Conservation (phyloP, 2,797 vertebrate species). For the Botia kubotai region DNA sequence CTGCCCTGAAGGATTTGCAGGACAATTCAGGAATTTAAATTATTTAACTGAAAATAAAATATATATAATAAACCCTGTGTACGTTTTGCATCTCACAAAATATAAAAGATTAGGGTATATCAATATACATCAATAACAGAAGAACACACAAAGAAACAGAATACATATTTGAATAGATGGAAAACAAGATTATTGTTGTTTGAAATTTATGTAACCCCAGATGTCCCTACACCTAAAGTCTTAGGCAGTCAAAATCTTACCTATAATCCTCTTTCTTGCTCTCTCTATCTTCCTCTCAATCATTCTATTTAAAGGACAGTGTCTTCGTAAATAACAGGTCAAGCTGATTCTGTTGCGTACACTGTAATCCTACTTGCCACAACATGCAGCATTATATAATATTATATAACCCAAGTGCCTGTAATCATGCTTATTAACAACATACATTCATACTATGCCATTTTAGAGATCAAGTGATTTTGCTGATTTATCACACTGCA, state of each 20-base stretch:
- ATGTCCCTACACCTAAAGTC: conserved; percentile 28
- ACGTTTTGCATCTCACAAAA: background rate
- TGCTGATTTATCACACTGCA: too few species aligned
- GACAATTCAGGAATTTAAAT: background rate
- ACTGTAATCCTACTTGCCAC: conserved; percentile 22
- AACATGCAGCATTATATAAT: conserved; percentile 54
- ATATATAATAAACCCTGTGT: background rate
- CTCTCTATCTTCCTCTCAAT: conserved; percentile 56
- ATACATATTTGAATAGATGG: too few species aligned
- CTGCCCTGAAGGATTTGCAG: conserved; percentile 77
- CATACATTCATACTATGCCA: too few species aligned
- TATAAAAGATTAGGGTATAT: too few species aligned
- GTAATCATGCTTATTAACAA: background rate
- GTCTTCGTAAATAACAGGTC: conserved; percentile 45
- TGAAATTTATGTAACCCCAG: background rate
- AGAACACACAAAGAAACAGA: too few species aligned
- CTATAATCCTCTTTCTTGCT: conserved; percentile 67
- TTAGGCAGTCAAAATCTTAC: conserved; percentile 54
- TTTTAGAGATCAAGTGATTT: too few species aligned
- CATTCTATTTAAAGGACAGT: conserved; percentile 72
- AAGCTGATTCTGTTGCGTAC: conserved; percentile 45
- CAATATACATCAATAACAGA: too few species aligned
- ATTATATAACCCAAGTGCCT: conserved; percentile 6
- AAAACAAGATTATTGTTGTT: too few species aligned
- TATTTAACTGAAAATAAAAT: background rate